These are phyloP conservation scores for Hyperoplus immaculatus DNA, from an alignment of 2,797 vertebrate genomes.

Conservation along the genomic window DNA sequence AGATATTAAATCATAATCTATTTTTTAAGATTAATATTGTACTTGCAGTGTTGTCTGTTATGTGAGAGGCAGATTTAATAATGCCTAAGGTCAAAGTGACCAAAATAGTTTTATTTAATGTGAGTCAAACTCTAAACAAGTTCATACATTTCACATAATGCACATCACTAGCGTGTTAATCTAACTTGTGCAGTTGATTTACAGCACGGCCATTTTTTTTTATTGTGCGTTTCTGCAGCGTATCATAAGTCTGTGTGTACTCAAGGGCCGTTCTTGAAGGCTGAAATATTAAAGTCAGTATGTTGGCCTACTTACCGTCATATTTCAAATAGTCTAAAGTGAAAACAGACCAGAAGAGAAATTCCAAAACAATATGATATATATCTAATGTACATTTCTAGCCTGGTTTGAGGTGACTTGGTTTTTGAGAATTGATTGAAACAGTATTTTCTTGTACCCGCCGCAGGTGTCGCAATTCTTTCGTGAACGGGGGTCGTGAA, in stretches of 20 bases:
- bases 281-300: constrained; percentile 37
- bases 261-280: background rate
- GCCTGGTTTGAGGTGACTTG: background rate
- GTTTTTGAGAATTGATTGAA: constrained; percentile 23
- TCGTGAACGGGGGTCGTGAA: constrained; percentile 44
- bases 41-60: background rate
- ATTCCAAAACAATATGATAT: constrained; percentile 21
- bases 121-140: background rate
- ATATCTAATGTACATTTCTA: constrained; percentile 6
- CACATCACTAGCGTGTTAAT: background rate
- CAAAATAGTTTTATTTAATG: background rate
- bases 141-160: background rate
- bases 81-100: background rate
- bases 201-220: background rate
- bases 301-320: constrained; percentile 27
- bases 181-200: background rate
- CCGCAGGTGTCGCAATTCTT: constrained; percentile 46
- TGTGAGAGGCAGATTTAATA: background rate
- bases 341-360: background rate
- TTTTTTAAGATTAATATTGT: background rate
- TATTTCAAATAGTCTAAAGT: constrained; percentile 10
- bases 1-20: background rate
- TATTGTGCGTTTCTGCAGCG: constrained; percentile 24
- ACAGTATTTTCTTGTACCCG: constrained; percentile 19
- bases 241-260: background rate